A percentile compares a stretch with the other conserved stretches of the same genome.
These are phyloP conservation scores for Saturnia pavonia DNA, from an alignment of 2,888 invertebrate genomes.

Conservation along the genomic window DNA sequence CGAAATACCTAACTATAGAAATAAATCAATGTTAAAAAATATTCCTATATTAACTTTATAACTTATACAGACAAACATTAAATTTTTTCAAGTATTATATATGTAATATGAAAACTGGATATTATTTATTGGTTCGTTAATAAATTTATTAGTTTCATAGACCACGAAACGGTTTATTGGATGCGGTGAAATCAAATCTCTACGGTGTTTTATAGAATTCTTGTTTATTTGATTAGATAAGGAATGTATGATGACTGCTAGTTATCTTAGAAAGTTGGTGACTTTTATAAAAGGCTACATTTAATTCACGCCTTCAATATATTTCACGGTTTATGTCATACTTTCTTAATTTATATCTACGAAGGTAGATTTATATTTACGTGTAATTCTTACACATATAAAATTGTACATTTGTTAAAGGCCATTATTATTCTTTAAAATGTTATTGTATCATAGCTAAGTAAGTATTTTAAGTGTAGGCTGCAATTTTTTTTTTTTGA, in stretches of 20 bases:
- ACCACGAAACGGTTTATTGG: slow-evolving; percentile 15
- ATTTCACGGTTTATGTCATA: not conserved
- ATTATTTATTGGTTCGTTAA: slow-evolving; percentile 2
- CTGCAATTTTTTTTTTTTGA: too few species aligned
- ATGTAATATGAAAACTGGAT: not conserved
- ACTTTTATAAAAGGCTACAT: slow-evolving; percentile 7
- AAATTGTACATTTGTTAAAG: too few species aligned
- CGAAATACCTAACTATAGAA: too few species aligned
- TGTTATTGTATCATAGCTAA: too few species aligned
- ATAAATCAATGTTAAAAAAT: not conserved
- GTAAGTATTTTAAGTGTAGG: too few species aligned
- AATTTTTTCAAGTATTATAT: not conserved
- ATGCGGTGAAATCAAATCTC: slow-evolving; percentile 16
- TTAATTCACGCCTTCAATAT: not conserved
- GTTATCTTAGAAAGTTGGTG: slow-evolving; percentile 11
- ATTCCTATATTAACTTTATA: not conserved
- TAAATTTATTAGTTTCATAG: slow-evolving; percentile 18
- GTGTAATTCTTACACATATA: too few species aligned
- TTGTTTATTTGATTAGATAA: slow-evolving; percentile 52
- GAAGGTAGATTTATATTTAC: too few species aligned
- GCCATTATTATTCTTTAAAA: too few species aligned
- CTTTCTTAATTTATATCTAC: not conserved
- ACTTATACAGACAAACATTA: not conserved
- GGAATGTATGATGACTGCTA: slow-evolving; percentile 35
- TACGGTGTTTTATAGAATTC: slow-evolving; percentile 33